These are phyloP conservation scores for Monoplex corrugatus DNA, from an alignment of 2,888 invertebrate species.

Conservation along the genomic window DNA sequence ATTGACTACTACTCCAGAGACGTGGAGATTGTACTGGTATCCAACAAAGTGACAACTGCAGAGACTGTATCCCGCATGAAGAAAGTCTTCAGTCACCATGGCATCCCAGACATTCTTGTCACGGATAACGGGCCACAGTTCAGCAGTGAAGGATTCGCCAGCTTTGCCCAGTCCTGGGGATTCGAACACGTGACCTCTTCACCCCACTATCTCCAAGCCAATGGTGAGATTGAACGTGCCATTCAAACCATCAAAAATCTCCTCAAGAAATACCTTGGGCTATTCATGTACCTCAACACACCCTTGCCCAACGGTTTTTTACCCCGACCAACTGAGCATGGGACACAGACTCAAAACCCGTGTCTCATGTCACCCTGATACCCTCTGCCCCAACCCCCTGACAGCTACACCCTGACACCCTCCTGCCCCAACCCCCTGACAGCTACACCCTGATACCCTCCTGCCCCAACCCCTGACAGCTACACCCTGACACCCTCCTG, in stretches of 20 bases:
- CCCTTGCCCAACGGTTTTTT: constrained; percentile 31
- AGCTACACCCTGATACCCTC: no score
- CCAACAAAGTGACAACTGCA: neutral
- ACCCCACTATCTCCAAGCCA: constrained; percentile 11
- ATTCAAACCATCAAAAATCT: constrained; percentile 13
- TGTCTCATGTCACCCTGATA: neutral
- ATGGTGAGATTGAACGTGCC: constrained; percentile 22
- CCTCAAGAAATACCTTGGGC: constrained; percentile 22
- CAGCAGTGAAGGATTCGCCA: neutral
- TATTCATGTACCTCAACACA: neutral
- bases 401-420: no score
- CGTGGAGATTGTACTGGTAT: neutral
- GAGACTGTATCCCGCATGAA: neutral
- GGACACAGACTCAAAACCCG: neutral
- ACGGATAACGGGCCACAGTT: constrained; percentile 18
- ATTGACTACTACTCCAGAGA: constrained; percentile 27
- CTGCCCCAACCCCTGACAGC: no score
- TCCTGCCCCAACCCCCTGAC: no score
- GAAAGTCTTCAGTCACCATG: constrained; percentile 30
- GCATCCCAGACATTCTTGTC: constrained; percentile 1
- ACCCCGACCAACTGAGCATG: neutral
- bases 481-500: no score
- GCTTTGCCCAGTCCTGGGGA: constrained; percentile 19
- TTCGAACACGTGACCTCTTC: constrained; percentile 20
- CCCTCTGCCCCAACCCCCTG: neutral